phyloP scores from a whole-genome alignment of 2,888 invertebrate species.

The Leptarthrus brevirostris region DNA sequence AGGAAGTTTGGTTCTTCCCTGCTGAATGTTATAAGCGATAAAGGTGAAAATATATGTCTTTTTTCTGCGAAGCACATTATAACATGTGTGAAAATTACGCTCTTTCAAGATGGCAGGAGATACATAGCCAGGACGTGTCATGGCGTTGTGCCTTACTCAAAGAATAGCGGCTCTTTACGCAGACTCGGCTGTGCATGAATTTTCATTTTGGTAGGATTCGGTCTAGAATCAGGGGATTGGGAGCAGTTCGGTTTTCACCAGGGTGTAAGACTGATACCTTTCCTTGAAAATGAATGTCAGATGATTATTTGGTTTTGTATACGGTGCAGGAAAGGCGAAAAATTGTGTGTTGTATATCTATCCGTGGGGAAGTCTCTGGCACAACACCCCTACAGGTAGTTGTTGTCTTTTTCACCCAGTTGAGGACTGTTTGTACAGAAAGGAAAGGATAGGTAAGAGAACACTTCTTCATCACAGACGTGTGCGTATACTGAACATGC shows the following conservation, averaged over 20 bases:
- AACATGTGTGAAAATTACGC: neutral
- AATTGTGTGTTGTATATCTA: neutral
- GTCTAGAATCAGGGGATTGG: neutral
- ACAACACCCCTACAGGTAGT: constrained; percentile 32
- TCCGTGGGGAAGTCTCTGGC: neutral
- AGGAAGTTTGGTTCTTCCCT: neutral
- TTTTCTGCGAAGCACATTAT: constrained; percentile 9
- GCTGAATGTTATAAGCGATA: constrained; percentile 22
- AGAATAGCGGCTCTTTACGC: neutral
- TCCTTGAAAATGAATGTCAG: neutral
- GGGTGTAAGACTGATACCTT: neutral
- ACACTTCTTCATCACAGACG: neutral
- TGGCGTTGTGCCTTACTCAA: neutral
- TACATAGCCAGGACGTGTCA: neutral
- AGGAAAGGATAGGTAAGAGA: constrained; percentile 26
- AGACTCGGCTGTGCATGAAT: neutral
- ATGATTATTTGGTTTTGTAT: neutral
- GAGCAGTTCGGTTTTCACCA: neutral
- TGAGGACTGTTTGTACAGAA: constrained; percentile 6
- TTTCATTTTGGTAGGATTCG: neutral
- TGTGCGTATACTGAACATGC: neutral
- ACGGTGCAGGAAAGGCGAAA: neutral
- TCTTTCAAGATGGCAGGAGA: neutral
- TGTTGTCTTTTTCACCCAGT: constrained; percentile 20
- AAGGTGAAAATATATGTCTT: constrained; percentile 22